Evolutionary conservation across 2,113 vertebrate genomes (phyloP).

Genomic region (Crotalus helleri): DNA sequence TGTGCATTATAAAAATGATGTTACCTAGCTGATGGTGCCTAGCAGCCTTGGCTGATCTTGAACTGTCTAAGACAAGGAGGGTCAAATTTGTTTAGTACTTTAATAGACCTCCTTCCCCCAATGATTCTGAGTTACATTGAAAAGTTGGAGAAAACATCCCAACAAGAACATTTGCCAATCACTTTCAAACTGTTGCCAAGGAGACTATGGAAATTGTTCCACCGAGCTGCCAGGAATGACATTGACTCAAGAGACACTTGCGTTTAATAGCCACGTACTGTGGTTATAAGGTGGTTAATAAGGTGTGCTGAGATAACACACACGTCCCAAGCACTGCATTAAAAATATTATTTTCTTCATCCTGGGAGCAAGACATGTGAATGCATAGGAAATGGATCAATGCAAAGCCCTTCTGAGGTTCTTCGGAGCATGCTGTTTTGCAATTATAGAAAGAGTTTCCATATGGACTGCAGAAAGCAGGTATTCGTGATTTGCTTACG

Average conservation of each 20-base stretch:
- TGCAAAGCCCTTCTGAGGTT: not conserved
- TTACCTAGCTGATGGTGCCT: not conserved
- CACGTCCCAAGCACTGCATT: not conserved
- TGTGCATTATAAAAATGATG: not conserved
- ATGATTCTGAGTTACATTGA: not conserved
- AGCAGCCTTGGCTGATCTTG: not conserved
- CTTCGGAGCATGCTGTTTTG: not conserved
- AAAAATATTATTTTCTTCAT: not conserved
- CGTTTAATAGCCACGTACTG: not conserved
- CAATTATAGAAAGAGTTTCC: not conserved
- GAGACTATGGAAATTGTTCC: not conserved
- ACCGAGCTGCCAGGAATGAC: not conserved
- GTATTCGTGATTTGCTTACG: not conserved
- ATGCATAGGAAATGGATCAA: not conserved
- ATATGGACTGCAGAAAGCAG: not conserved
- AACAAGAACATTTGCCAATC: not conserved
- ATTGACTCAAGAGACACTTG: not conserved
- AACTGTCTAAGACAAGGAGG: not conserved
- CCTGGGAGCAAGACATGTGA: not conserved
- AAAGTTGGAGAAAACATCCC: not conserved
- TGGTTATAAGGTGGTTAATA: not conserved
- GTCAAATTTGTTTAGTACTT: not conserved
- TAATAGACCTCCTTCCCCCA: not conserved
- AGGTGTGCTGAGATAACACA: not conserved
- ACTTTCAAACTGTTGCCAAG: not conserved